Base-by-base conservation (phyloP, 2,797 vertebrate genomes). In the Lycodopsis pacificus region DNA sequence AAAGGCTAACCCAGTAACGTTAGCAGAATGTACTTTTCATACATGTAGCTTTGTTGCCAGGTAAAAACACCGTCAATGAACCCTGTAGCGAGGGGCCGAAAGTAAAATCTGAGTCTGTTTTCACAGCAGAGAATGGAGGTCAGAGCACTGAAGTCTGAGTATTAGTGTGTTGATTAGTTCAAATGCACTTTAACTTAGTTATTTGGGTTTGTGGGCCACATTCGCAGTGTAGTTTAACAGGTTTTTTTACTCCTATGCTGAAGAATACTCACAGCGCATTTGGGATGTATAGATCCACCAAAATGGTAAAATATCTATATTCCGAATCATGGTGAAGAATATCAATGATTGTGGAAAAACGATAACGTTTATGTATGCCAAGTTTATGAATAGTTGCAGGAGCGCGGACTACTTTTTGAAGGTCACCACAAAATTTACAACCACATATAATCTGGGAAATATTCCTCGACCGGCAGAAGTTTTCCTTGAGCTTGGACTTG, bases 401-500 rank as follows among this genome's bases (percentile, higher is more conserved):
- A 44, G 54, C 22, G 12, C 51, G 56, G 20, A 46, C 22, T 15
- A 4, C 27, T 22, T 66, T 71, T 58, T 34, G 17, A 61, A 53
- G 57, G 32, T 38, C 32, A 36, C 15, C 6, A 2, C 3, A 57
- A 17, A 30, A 73, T 65, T 34, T 68, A 78, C 25, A 65, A 17
- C 51, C 40, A 14, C 13, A 11, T 30, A 15, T 40, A 34, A 63
- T 61, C 5, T 2, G 7, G 12, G 25, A 63, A 64, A 71, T 59
- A 58, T 48, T 25, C 44, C 32, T 40, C 69, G 13, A 4, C n/a
- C 3, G 5, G 4, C 11, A 30, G 3, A 22, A 22, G 7, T 42
- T 67, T 46, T 46, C 9, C 9, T 54, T 42, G 49, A 76, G 75
- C 66, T 80, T 63, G 14, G 66, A 69, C 20, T 72, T 77, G 51